Evolutionary conservation across 1,140 invertebrate genomes (phyloP).

Genomic region (Hycleus cichorii): DNA sequence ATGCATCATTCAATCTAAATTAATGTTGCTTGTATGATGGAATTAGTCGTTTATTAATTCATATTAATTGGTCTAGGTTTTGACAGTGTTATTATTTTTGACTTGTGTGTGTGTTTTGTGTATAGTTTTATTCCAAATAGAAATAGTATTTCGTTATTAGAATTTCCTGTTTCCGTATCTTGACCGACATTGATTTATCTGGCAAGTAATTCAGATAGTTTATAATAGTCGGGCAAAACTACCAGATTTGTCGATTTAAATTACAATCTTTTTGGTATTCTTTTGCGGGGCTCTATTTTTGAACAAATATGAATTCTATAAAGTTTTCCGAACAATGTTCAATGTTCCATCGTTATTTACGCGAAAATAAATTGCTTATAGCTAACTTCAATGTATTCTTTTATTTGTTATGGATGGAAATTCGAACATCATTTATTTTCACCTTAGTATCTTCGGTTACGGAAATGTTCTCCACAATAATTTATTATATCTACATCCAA

Average conservation of each 20-base stretch:
- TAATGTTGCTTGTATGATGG: conserved; percentile 23
- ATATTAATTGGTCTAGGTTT: conserved; percentile 21
- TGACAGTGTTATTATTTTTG: conserved; percentile 12
- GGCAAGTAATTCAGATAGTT: too few relatives aligned
- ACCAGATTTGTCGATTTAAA: too few relatives aligned
- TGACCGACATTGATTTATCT: too few relatives aligned
- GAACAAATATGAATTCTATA: too few relatives aligned
- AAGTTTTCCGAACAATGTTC: too few relatives aligned
- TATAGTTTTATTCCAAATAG: conserved; percentile 8
- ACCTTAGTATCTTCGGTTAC: conserved; percentile 6
- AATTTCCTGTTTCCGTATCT: conserved; percentile 2
- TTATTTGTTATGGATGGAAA: conserved; percentile 14
- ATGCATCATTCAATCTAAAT: conserved; percentile 23
- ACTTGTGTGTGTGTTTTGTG: not conserved
- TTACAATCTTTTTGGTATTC: too few relatives aligned
- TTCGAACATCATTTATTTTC: conserved; percentile 14
- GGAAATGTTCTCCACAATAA: conserved; percentile 1
- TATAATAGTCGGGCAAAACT: too few relatives aligned
- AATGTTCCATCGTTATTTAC: too few relatives aligned
- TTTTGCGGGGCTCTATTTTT: too few relatives aligned
- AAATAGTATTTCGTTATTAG: conserved; percentile 13
- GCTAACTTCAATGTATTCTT: conserved; percentile 1
- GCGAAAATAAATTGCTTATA: conserved; percentile 10
- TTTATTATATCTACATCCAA: too few relatives aligned
- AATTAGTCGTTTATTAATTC: conserved; percentile 25